A percentile compares a stretch with the other conserved stretches of the same genome.
phyloP scores from a whole-genome alignment of 2,888 invertebrate species.

The Cerastis rubricosa region DNA sequence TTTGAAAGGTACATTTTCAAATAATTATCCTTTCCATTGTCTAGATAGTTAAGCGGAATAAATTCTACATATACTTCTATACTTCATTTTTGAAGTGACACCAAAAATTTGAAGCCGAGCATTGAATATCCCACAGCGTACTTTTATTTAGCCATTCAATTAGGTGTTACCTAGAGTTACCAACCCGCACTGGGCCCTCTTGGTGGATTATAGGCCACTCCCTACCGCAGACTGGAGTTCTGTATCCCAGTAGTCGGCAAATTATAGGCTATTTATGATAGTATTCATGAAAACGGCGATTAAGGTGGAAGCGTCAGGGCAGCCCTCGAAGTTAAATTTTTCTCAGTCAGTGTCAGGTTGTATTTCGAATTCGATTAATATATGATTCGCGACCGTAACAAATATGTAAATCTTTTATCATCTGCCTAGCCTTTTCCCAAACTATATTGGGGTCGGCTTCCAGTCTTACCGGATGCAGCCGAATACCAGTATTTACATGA shows the following conservation, averaged over 20 bases:
- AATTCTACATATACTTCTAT: too few relatives aligned
- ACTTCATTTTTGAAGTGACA: not conserved
- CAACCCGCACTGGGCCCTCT: not conserved
- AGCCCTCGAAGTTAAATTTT: not conserved
- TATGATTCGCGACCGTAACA: not conserved
- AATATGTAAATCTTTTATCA: not conserved
- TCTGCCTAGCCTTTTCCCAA: too few relatives aligned
- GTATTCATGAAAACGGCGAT: not conserved
- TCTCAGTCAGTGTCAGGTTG: too few relatives aligned
- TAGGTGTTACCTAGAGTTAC: not conserved
- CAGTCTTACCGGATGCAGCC: too few relatives aligned
- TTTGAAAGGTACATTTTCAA: not conserved
- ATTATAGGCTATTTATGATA: not conserved
- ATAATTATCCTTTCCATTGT: not conserved
- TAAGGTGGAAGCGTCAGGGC: not conserved
- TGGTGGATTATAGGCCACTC: not conserved
- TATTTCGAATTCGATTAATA: too few relatives aligned
- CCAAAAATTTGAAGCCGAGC: not conserved
- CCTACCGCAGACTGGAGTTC: not conserved
- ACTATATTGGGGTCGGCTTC: too few relatives aligned
- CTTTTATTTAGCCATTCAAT: not conserved
- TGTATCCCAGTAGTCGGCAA: not conserved
- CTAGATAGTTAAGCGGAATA: too few relatives aligned
- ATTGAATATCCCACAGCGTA: not conserved
- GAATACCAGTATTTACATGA: too few relatives aligned